These are phyloP conservation scores for Mormyrus lacerda DNA, from an alignment of 2,113 vertebrate species.

Conservation along the genomic window DNA sequence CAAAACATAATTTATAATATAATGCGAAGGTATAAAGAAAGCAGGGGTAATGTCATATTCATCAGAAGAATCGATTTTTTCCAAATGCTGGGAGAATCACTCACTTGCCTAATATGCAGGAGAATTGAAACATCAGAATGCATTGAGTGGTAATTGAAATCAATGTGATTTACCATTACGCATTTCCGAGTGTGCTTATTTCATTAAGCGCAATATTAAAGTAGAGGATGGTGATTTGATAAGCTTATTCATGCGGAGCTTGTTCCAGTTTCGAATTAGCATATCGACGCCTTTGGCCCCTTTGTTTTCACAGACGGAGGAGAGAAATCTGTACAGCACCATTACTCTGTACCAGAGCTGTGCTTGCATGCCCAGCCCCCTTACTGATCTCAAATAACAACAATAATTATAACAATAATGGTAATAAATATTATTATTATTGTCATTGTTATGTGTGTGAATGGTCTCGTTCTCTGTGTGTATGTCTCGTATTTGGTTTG, in stretches of 20 bases:
- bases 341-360: neutral
- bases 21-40: neutral
- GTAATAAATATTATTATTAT: no score
- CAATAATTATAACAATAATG: neutral
- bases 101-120: neutral
- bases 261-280: constrained; percentile 12
- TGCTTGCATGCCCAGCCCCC: neutral
- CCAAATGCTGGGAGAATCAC: neutral
- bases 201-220: constrained; percentile 18
- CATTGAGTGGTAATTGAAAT: constrained; percentile 11
- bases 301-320: constrained; percentile 7
- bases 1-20: neutral
- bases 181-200: constrained; percentile 21
- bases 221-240: constrained; percentile 16
- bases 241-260: constrained; percentile 19
- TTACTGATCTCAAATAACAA: constrained; percentile 3
- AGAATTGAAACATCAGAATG: neutral
- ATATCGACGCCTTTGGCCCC: constrained; percentile 19
- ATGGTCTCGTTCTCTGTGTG: neutral
- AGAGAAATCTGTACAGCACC: constrained; percentile 7
- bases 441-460: neutral
- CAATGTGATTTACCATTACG: constrained; percentile 5
- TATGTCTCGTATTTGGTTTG: neutral
- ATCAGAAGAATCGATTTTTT: neutral
- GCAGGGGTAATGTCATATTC: neutral